These are phyloP conservation scores for Porites cylindrica DNA, from an alignment of 92 coral and sea anemone species.

Conservation along the genomic window DNA sequence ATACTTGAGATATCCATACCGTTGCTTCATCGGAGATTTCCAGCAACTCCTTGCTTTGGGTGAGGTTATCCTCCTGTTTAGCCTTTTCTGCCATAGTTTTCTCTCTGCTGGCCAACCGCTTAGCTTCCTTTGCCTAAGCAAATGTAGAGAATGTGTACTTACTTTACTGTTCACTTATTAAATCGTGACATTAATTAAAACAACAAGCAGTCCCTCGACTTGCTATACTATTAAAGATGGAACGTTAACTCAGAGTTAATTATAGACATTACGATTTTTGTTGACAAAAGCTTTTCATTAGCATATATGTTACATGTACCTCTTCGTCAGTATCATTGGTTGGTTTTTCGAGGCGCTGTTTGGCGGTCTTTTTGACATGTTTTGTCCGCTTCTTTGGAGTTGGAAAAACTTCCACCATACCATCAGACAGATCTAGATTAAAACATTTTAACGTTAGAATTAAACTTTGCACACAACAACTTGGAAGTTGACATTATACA, in stretches of 20 bases:
- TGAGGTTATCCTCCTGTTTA: conserved; percentile 34
- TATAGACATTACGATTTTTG: too few species aligned
- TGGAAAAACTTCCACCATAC: conserved; percentile 15
- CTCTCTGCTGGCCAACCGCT: conserved; percentile 28
- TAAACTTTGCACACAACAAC: too few species aligned
- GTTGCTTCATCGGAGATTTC: conserved; percentile 23
- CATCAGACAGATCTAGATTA: conserved; percentile 18
- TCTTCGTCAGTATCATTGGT: conserved; percentile 30
- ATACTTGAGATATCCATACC: conserved; percentile 16
- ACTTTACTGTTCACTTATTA: not conserved
- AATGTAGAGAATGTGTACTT: not conserved
- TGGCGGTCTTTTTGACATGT: conserved; percentile 45
- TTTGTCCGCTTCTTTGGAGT: conserved; percentile 12
- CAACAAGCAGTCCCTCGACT: too few species aligned
- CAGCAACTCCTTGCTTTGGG: conserved; percentile 31
- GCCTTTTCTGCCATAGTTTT: conserved; percentile 31
- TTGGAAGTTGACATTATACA: too few species aligned
- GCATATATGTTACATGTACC: conserved; percentile 1
- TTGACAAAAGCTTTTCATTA: too few species aligned
- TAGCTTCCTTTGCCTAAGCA: conserved; percentile 34
- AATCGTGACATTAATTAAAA: not conserved
- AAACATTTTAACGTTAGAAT: not conserved
- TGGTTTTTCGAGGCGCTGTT: conserved; percentile 19
- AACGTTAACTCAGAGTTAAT: too few species aligned
- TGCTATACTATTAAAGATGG: too few species aligned